Base-by-base conservation (phyloP, 2,797 vertebrate species). In the Pelobates cultripes region DNA sequence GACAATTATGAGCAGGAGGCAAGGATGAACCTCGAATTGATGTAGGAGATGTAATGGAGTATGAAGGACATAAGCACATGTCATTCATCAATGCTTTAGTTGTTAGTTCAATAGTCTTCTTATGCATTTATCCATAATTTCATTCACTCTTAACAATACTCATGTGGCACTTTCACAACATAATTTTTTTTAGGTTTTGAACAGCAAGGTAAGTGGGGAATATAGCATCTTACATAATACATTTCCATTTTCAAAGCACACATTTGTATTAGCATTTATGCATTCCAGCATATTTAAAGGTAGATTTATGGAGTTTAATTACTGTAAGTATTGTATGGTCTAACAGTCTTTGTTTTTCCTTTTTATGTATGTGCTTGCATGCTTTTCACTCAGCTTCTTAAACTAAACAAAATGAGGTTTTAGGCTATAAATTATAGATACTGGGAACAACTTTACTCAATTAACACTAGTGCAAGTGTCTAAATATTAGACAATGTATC, bases 51-150 rank as follows among this genome's bases (percentile, higher is more conserved):
- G 70, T 70, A 75, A 81, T 70, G 73, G 28, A 81, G 79, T 64
- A 70, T 81, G 73, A 81, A 75, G 79, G 73, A 75, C 79, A 70
- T 43, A n/a, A 70, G 69, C 43, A 47, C 70, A 70, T 81, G 66
- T 40, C 67, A 75, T 61, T 81, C 73, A 81, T 75, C 55, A 81
- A 51, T 51, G 14, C 73, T 42, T 57, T 75, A n/a, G 13, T 81
- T 81, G 43, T 75, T 75, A 75, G 17, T 70, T 43, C 28, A 63
- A 75, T 63, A 4, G 68, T 75, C 51, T 75, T 70, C 45, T 41
- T 13, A 70, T 13, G 43, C 57, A 66, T 74, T 80, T 80, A 69
- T 57, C 43, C 64, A 57, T 68, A 57, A 74, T 74, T 74, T 71
- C n/a, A 9, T 44, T 45, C 40, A 15, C 42, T 74, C 63, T 75